These are phyloP conservation scores for Axinella damicornis DNA, from an alignment of 37 sponge, comb jelly and placozoan genomes.

Conservation along the genomic window DNA sequence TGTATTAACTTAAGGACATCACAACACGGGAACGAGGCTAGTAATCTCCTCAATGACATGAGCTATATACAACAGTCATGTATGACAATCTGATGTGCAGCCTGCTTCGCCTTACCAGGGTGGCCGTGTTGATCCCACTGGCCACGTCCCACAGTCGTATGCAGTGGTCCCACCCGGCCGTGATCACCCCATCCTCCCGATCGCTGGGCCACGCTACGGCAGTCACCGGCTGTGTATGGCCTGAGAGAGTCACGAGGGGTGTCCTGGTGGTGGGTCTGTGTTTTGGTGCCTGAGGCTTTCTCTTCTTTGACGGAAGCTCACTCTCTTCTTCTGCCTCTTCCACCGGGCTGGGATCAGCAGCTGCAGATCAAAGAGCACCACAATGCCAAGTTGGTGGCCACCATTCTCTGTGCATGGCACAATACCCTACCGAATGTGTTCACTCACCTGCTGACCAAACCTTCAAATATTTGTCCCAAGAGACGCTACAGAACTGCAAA, in stretches of 20 bases:
- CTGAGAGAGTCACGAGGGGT: slow-evolving; percentile 79
- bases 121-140: slow-evolving; percentile 66
- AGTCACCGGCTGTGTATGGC: slow-evolving; percentile 76
- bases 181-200: slow-evolving; percentile 49
- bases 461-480: slow-evolving; percentile 82
- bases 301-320: slow-evolving; percentile 1
- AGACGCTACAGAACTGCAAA: slow-evolving; percentile 71
- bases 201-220: slow-evolving; percentile 68
- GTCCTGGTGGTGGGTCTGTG: slow-evolving; percentile 34
- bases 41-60: no score
- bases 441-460: slow-evolving; percentile 68
- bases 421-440: no score
- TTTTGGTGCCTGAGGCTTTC: background rate
- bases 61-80: no score
- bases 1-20: no score
- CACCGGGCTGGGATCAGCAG: slow-evolving; percentile 13
- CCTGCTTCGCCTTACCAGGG: slow-evolving; percentile 46
- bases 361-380: background rate
- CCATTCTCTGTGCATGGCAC: no score
- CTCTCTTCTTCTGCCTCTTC: slow-evolving; percentile 31
- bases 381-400: background rate
- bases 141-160: slow-evolving; percentile 83
- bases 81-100: no score
- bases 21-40: no score
- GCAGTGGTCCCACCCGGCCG: slow-evolving; percentile 88